Evolutionary conservation across 2,888 invertebrate genomes (phyloP).

Genomic region (Adelognathus sp.): DNA sequence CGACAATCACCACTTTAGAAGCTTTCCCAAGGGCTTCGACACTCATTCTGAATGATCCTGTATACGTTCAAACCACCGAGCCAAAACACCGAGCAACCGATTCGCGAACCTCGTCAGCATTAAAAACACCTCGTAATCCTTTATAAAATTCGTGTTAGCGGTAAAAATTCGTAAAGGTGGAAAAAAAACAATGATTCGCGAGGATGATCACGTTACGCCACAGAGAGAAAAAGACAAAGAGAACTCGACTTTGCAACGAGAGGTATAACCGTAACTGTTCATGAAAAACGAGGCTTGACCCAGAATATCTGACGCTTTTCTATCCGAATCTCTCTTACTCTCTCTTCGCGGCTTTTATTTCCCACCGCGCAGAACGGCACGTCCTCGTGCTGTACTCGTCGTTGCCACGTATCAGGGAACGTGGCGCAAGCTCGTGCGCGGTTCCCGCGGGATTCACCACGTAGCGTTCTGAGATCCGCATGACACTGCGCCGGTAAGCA

Average conservation of each 20-base stretch:
- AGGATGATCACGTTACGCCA: background rate
- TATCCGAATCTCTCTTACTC: background rate
- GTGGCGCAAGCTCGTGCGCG: constrained; percentile 21
- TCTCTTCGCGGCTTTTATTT: constrained; percentile 23
- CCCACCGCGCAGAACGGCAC: background rate
- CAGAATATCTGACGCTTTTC: constrained; percentile 27
- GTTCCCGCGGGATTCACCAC: constrained; percentile 39
- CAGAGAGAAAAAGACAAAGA: background rate
- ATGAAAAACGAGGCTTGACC: constrained; percentile 42
- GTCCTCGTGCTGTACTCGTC: background rate
- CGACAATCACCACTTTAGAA: too few relatives aligned
- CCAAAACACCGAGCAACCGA: constrained; percentile 14
- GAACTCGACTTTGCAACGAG: background rate
- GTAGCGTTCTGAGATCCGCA: constrained; percentile 43
- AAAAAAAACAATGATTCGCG: constrained; percentile 10
- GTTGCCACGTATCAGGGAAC: background rate
- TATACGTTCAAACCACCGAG: background rate
- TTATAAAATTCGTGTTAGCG: background rate
- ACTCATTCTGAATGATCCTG: too few relatives aligned
- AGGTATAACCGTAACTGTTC: constrained; percentile 7
- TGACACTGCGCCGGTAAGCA: constrained; percentile 40
- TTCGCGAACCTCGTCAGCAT: background rate
- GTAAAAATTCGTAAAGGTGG: background rate
- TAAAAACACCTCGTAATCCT: background rate
- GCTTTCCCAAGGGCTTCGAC: too few relatives aligned